phyloP scores from a whole-genome alignment of 2,888 invertebrate genomes.

The Diaphora mendica region DNA sequence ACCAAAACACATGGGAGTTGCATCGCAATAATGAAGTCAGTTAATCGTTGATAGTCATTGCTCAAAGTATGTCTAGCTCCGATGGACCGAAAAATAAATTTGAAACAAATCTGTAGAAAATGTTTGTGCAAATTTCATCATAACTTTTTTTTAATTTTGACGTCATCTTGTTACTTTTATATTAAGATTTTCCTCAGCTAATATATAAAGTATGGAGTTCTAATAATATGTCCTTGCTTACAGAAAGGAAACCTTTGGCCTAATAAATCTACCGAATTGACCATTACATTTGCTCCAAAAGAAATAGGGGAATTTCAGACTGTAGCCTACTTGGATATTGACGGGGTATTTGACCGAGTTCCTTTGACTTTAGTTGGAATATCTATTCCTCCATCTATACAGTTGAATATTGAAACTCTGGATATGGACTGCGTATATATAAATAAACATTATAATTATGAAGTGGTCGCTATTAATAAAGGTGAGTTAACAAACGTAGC shows the following conservation, averaged over 20 bases:
- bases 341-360: slow-evolving; percentile 83
- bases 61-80: too few relatives aligned
- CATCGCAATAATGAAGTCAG: too few relatives aligned
- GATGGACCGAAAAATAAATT: too few relatives aligned
- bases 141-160: too few relatives aligned
- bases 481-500: slow-evolving; percentile 62
- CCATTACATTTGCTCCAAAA: slow-evolving; percentile 85
- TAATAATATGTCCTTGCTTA: slow-evolving; percentile 3
- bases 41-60: too few relatives aligned
- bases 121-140: not conserved
- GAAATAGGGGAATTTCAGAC: slow-evolving; percentile 80
- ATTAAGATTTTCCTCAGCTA: not conserved
- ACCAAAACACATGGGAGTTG: too few relatives aligned
- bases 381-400: slow-evolving; percentile 86
- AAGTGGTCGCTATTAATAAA: slow-evolving; percentile 86
- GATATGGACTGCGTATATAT: slow-evolving; percentile 87
- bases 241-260: slow-evolving; percentile 88
- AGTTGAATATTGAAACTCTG: slow-evolving; percentile 84
- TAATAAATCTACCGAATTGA: slow-evolving; percentile 81
- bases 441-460: slow-evolving; percentile 86
- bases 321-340: slow-evolving; percentile 86
- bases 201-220: not conserved
- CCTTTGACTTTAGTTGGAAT: slow-evolving; percentile 83
- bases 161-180: not conserved
- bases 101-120: not conserved